Evolutionary conservation across 2,113 vertebrate species (phyloP), one percentile per base, ranked within the genome.

Genomic region (Oplegnathus fasciatus): DNA sequence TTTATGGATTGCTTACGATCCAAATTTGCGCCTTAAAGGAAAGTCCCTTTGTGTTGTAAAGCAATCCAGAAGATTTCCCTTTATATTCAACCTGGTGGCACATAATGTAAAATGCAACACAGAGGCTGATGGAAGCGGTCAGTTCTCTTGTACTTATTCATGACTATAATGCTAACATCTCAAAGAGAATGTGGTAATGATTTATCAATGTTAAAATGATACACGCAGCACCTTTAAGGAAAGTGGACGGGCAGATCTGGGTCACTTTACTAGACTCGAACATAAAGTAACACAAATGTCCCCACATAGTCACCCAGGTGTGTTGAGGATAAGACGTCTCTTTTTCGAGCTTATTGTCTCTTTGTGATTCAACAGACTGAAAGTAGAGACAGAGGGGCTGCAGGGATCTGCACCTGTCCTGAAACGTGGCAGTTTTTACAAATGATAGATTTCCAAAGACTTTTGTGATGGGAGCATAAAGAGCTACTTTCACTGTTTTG

Each of bases 401-500:
- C 64, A 81, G 75, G 75, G 62, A n/a, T 18, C 58, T 86, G 37
- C 60, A 30, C 26, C 55, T 30, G n/a, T 60, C 80, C 40, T 60
- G 24, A 81, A 69, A 76, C 4, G 6, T 69, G 61, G 6, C 57
- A 2, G 37, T 44, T 81, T 62, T 68, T 15, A 62, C 44, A 42
- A 72, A 48, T 28, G 5, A 60, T 54, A 48, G 37, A 57, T 85
- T 95, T 96, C 94, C 95, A 68, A 84, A 92, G 82, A 90, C 50
- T 66, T 68, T 78, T 83, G 69, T 73, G 78, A 66, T 58, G 9
- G 64, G 75, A 60, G n/a, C 52, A 91, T 96, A 93, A 95, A 58
- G 75, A 78, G 65, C 80, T 73, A 48, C 70, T n/a, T 79, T 30
- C 37, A 57, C 66, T 74, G 20, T 80, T 65, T 61, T 86, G 81